phyloP scores from a whole-genome alignment of 2,797 vertebrate genomes.

The Lagorchestes hirsutus region DNA sequence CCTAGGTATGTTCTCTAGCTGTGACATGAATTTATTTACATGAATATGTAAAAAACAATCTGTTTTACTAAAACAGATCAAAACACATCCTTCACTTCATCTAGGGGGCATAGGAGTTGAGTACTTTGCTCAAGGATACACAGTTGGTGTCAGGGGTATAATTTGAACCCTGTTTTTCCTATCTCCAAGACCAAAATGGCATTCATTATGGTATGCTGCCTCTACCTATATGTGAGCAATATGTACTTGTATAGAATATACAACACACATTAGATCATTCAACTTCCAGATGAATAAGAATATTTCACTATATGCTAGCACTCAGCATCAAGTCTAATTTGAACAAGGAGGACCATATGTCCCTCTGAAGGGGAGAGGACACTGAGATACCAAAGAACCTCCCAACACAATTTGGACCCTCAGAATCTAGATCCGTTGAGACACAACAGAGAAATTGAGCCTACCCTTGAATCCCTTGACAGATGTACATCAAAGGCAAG shows the following conservation, averaged over 20 bases:
- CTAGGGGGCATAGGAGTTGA: not conserved
- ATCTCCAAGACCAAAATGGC: not conserved
- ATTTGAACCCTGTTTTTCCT: not conserved
- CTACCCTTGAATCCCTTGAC: not conserved
- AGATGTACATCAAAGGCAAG: not conserved
- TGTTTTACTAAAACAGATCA: not conserved
- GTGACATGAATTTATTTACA: not conserved
- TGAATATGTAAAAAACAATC: not conserved
- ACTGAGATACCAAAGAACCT: not conserved
- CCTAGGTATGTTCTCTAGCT: not conserved
- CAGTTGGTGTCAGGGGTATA: not conserved
- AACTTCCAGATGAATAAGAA: not conserved
- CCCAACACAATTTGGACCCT: not conserved
- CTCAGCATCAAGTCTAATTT: not conserved
- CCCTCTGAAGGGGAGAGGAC: not conserved
- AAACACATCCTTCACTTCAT: not conserved
- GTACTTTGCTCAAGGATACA: not conserved
- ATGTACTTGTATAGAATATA: not conserved
- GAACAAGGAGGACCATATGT: not conserved
- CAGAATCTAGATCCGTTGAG: not conserved
- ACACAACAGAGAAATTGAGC: not conserved
- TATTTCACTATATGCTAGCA: not conserved
- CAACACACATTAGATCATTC: not conserved
- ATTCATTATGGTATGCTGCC: not conserved
- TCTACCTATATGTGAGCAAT: not conserved